Evolutionary conservation across 2,888 invertebrate species (phyloP).

Genomic region (Adineta ricciae): DNA sequence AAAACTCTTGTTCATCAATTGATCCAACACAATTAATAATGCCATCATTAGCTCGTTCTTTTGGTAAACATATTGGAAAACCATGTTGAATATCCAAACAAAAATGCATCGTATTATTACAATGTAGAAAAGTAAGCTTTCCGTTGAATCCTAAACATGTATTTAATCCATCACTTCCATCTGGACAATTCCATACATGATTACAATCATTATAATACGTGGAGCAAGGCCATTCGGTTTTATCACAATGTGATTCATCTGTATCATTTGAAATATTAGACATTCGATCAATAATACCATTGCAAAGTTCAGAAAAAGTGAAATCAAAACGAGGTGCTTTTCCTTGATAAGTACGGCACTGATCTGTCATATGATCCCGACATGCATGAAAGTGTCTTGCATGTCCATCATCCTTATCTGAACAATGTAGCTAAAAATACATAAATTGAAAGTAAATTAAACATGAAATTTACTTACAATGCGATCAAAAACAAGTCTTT

Average conservation of each 20-base stretch:
- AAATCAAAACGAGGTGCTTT: not conserved
- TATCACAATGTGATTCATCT: not conserved
- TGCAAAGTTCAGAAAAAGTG: not conserved
- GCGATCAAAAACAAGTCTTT: not conserved
- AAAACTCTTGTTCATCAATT: not conserved
- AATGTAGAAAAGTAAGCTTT: too few species aligned
- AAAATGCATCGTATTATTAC: not conserved
- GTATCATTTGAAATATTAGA: not conserved
- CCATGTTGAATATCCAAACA: not conserved
- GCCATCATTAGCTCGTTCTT: not conserved
- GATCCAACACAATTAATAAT: not conserved
- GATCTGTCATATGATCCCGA: too few species aligned
- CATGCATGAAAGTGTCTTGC: too few species aligned
- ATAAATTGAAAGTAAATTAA: not conserved
- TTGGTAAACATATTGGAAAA: not conserved
- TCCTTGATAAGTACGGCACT: not conserved
- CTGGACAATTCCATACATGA: not conserved
- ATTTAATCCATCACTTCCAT: not conserved
- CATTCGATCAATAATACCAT: not conserved
- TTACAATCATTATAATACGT: not conserved
- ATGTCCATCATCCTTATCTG: not conserved
- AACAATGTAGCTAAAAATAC: not conserved
- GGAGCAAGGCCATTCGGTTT: not conserved
- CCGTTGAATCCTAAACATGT: rapidly evolving
- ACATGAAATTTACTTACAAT: not conserved